Conservation (phyloP, 2,113 vertebrate genomes). For the Equus przewalskii region DNA sequence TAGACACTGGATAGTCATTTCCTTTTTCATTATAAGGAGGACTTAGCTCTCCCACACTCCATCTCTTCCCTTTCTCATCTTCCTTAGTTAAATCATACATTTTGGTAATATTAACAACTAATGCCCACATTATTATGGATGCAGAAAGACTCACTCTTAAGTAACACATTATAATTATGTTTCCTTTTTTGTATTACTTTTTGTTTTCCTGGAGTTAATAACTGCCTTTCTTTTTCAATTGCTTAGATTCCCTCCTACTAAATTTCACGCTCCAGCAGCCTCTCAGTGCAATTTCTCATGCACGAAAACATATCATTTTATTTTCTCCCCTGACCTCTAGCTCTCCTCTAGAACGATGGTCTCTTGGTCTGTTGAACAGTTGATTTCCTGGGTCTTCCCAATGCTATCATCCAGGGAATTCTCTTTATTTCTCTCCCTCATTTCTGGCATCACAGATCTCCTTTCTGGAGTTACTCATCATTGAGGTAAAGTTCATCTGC, state of each 20-base stretch:
- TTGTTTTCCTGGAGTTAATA: conserved; percentile 32
- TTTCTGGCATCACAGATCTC: not conserved
- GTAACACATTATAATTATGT: not conserved
- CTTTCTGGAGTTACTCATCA: not conserved
- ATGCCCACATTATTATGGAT: not conserved
- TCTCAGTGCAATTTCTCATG: not conserved
- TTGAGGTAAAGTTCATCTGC: not conserved
- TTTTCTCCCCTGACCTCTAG: not conserved
- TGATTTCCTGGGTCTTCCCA: not conserved
- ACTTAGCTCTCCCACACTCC: not conserved
- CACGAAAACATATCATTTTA: not conserved
- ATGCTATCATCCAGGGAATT: not conserved
- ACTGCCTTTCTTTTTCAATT: not conserved
- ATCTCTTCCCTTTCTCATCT: not conserved
- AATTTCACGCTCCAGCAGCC: not conserved
- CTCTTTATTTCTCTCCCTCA: not conserved
- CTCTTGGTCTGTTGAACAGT: not conserved
- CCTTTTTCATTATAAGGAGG: not conserved
- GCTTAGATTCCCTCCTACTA: not conserved
- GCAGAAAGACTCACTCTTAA: not conserved
- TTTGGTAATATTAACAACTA: not conserved
- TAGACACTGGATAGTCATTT: not conserved
- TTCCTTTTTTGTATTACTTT: not conserved
- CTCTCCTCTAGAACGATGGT: not conserved
- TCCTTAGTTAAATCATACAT: not conserved